phyloP scores from a whole-genome alignment of 2,888 invertebrate genomes.

The Lymantria monacha region DNA sequence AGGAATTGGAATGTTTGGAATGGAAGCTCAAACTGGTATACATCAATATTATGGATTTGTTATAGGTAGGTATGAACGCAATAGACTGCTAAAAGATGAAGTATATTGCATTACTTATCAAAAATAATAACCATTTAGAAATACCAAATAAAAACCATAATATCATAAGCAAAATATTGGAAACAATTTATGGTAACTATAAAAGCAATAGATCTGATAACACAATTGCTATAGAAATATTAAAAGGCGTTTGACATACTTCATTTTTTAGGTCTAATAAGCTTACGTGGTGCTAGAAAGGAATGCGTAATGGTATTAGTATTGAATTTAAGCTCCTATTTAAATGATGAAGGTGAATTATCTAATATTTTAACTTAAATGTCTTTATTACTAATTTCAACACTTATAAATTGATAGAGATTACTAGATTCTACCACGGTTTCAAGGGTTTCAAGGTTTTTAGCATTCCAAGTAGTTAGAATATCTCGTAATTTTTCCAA shows the following conservation, averaged over 20 bases:
- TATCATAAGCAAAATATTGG: too few relatives aligned
- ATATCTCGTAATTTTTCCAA: too few relatives aligned
- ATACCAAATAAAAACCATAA: not conserved
- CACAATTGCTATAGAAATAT: not conserved
- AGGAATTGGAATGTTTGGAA: slow-evolving; percentile 15
- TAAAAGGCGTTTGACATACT: slow-evolving; percentile 5
- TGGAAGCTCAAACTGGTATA: slow-evolving; percentile 7
- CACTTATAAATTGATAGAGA: too few relatives aligned
- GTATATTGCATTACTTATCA: slow-evolving; percentile 1
- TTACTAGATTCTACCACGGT: too few relatives aligned
- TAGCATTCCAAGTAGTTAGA: too few relatives aligned
- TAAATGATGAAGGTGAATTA: slow-evolving; percentile 25
- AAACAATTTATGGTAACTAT: not conserved
- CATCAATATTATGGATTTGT: slow-evolving; percentile 29
- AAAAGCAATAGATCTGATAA: not conserved
- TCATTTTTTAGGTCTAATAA: slow-evolving; percentile 20
- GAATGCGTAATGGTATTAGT: slow-evolving; percentile 30
- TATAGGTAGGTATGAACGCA: slow-evolving; percentile 36
- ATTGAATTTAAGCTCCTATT: slow-evolving; percentile 7
- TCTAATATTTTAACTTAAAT: too few relatives aligned
- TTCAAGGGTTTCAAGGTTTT: too few relatives aligned
- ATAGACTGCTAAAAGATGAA: slow-evolving; percentile 15
- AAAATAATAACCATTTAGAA: not conserved
- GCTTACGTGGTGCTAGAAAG: slow-evolving; percentile 67
- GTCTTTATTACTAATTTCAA: too few relatives aligned